Conservation (phyloP, 2,797 vertebrate genomes). For the Schizopygopsis pylzovi region DNA sequence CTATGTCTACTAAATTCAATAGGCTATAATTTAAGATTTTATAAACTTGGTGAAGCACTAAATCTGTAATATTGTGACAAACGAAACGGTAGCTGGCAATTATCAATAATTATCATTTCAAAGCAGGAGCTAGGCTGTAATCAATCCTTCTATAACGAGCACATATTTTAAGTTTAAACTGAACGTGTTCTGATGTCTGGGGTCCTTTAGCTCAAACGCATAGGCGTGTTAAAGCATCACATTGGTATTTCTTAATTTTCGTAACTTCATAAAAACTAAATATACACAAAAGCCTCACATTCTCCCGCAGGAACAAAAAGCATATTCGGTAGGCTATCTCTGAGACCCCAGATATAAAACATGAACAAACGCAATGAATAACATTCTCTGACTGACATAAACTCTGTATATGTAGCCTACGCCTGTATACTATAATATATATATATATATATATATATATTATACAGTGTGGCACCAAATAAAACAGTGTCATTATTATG, state of each 20-base stretch:
- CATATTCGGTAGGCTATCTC: neutral
- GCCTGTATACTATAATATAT: too few relatives aligned
- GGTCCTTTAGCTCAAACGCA: neutral
- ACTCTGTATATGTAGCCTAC: neutral
- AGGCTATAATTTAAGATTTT: conserved; percentile 21
- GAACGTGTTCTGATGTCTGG: neutral
- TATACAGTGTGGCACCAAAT: neutral
- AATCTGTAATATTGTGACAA: conserved; percentile 20
- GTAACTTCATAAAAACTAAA: neutral
- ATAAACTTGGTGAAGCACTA: conserved; percentile 10
- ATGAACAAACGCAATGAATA: neutral
- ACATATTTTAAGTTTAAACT: neutral
- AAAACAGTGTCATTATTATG: neutral
- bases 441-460: too few relatives aligned
- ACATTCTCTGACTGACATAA: neutral
- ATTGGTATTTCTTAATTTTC: neutral
- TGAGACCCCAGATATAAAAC: neutral
- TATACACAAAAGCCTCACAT: neutral
- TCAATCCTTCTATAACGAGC: neutral
- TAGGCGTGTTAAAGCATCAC: neutral
- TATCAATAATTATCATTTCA: conserved; percentile 30
- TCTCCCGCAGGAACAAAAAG: too few relatives aligned
- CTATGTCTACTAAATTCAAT: neutral
- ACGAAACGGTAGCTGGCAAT: conserved; percentile 20
- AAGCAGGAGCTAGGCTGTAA: conserved; percentile 12